Base-by-base conservation (phyloP, 2,797 vertebrate species). In the Falco berigora region DNA sequence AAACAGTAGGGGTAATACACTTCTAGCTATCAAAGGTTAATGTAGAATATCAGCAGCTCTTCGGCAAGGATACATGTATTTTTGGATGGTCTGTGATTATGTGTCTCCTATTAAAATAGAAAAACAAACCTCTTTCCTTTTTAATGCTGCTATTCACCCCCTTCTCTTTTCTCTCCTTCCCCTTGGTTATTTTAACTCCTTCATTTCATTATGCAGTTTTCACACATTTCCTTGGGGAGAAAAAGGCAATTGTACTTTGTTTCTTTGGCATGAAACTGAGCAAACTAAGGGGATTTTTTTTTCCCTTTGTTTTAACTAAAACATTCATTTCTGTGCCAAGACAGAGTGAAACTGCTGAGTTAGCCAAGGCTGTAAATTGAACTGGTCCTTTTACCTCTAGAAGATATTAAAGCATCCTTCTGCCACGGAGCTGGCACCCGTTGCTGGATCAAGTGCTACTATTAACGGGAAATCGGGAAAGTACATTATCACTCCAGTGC, bases 401-500 rank as follows among this genome's bases (percentile, higher is more conserved):
- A 97, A 98, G 96, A 97, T 96, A 87, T 58, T 90, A 97, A 97
- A 96, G 92, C 84, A 87, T 96, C 86, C 87, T 97, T 96, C 95
- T 97, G 96, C 93, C 96, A 92, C 81, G 46, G 96, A 97, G 91
- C 95, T 96, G 97, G 97, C 96, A 95, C 75, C 52, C 72, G 0
- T 87, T 97, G 96, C 47, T 77, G 97, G 97, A 98, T 97, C 97
- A 97, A 98, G 95, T 96, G 96, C 88, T 96, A 53, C 97, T 96
- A 92, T 95, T 98, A 96, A 97, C 75, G 23, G 95, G 97, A 97
- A 97, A 95, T 96, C 36, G 42, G 82, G 95, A 77, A 96, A 97
- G 86, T 94, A 91, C 93, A 96, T 98, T 97, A 97, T 97, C 97
- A 93, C 96, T 95, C 94, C 80, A 92, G 72, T 91, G 84, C 97